A percentile compares a stretch with the other conserved stretches of the same genome.
phyloP scores from a whole-genome alignment of 1,140 invertebrate species.

The Neoseiulus cucumeris region DNA sequence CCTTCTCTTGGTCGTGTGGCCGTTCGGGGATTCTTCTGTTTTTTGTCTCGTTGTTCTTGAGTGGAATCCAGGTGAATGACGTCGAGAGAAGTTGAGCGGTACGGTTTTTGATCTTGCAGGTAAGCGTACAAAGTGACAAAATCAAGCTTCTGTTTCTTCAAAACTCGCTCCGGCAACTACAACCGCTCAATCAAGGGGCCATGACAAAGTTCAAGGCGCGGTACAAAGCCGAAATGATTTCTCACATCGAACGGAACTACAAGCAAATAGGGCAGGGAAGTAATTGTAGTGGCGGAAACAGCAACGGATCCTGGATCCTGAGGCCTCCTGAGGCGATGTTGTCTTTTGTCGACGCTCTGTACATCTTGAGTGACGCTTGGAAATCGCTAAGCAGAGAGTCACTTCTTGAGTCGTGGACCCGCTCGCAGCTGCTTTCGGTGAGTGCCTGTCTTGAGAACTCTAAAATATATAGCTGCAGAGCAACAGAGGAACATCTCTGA shows the following conservation, averaged over 20 bases:
- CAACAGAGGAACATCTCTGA: too few relatives aligned
- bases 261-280: not conserved
- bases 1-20: too few relatives aligned
- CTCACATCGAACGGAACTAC: not conserved
- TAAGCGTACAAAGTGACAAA: conserved; percentile 11
- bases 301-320: not conserved
- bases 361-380: not conserved
- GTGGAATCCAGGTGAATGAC: too few relatives aligned
- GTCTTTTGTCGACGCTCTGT: not conserved
- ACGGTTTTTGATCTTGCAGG: not conserved
- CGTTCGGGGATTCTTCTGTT: too few relatives aligned
- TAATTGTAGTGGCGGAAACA: not conserved
- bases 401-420: not conserved
- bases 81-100: not conserved
- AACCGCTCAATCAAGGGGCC: not conserved
- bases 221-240: conserved; percentile 7
- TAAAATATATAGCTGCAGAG: too few relatives aligned
- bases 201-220: conserved; percentile 8
- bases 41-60: too few relatives aligned
- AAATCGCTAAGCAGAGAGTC: not conserved
- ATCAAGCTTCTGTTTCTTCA: conserved; percentile 9
- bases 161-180: not conserved
- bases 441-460: too few relatives aligned
- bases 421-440: conserved; percentile 3
- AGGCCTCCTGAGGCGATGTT: not conserved